These are phyloP conservation scores for Spea bombifrons DNA, from an alignment of 2,113 vertebrate species.

Conservation along the genomic window DNA sequence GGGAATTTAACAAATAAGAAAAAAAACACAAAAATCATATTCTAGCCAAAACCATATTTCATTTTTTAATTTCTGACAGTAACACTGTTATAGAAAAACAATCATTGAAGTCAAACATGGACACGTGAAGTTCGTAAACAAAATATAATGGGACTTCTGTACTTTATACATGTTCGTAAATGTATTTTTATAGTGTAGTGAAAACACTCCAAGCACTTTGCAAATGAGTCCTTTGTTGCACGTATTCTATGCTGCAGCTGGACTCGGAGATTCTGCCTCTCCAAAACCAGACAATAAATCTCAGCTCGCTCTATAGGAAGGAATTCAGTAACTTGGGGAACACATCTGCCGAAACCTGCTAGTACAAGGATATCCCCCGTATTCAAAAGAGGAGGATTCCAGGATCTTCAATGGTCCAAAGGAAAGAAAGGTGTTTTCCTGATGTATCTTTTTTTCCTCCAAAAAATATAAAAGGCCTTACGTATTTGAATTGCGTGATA, in stretches of 20 bases:
- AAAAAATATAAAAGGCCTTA: too few species aligned
- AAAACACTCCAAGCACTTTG: not conserved
- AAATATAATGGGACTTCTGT: not conserved
- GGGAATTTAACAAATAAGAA: not conserved
- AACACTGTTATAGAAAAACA: too few species aligned
- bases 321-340: not conserved
- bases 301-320: not conserved
- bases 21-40: too few species aligned
- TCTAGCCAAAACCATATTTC: too few species aligned
- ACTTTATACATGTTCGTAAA: not conserved
- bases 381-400: not conserved
- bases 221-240: constrained; percentile 21
- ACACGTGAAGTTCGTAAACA: not conserved
- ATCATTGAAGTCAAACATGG: too few species aligned
- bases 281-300: constrained; percentile 10
- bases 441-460: too few species aligned
- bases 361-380: not conserved
- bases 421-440: not conserved
- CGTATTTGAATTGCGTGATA: too few species aligned
- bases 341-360: not conserved
- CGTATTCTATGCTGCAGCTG: constrained; percentile 7
- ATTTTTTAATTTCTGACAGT: too few species aligned
- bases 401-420: not conserved
- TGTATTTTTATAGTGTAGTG: not conserved
- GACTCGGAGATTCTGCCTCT: constrained; percentile 6